phyloP scores from a whole-genome alignment of 1,140 invertebrate genomes.

The Habropoda laboriosa region DNA sequence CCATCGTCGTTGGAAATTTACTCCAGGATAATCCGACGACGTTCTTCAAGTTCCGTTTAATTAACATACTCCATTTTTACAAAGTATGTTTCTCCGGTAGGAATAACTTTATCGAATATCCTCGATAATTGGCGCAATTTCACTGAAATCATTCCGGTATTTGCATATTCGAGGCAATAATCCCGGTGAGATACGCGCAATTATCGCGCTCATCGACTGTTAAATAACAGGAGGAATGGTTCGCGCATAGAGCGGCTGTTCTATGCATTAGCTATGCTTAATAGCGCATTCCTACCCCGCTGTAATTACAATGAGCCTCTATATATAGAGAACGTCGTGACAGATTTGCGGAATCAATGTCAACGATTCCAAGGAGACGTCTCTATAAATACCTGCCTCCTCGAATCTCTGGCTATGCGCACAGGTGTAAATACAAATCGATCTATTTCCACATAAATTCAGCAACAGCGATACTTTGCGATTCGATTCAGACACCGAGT shows the following conservation, averaged over 20 bases:
- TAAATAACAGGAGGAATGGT: background rate
- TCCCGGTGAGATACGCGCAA: background rate
- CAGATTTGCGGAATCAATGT: constrained; percentile 62
- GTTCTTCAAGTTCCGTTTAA: background rate
- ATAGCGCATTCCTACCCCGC: constrained; percentile 27
- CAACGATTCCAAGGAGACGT: constrained; percentile 54
- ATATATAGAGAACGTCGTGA: constrained; percentile 55
- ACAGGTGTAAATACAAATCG: background rate
- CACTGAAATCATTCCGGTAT: background rate
- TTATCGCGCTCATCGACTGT: background rate
- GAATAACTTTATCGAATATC: background rate
- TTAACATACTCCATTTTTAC: background rate
- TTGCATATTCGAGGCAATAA: constrained; percentile 15
- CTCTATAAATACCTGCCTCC: constrained; percentile 47
- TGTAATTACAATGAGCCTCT: constrained; percentile 54
- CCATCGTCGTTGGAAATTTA: too few species aligned
- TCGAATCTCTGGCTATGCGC: background rate
- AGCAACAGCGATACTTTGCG: too few species aligned
- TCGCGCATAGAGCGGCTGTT: background rate
- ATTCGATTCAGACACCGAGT: background rate
- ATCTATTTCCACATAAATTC: background rate
- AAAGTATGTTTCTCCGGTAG: background rate
- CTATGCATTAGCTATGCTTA: constrained; percentile 46
- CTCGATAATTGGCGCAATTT: background rate
- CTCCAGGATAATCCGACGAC: too few species aligned